These are phyloP conservation scores for Halictus ligatus DNA, from an alignment of 2,888 invertebrate genomes.

Conservation along the genomic window DNA sequence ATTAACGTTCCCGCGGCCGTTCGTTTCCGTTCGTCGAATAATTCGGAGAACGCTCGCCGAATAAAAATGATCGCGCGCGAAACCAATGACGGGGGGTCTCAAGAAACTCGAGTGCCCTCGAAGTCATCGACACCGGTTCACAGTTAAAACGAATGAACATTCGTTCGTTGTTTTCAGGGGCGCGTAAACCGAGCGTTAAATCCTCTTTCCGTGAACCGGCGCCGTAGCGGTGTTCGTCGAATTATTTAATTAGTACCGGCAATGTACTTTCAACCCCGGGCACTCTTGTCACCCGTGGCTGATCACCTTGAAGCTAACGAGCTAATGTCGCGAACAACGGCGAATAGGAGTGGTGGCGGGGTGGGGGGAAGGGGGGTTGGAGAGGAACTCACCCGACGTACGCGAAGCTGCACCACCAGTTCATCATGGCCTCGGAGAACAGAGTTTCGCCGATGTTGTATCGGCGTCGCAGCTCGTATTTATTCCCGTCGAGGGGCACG, in stretches of 20 bases:
- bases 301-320: constrained; percentile 8
- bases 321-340: background rate
- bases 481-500: constrained; percentile 90
- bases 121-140: too few relatives aligned
- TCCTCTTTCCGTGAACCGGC: too few relatives aligned
- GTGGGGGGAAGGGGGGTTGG: too few relatives aligned
- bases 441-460: constrained; percentile 92
- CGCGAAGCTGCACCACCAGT: constrained; percentile 95
- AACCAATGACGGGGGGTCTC: background rate
- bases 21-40: background rate
- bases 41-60: background rate
- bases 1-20: background rate
- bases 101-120: background rate
- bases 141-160: too few relatives aligned
- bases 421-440: constrained; percentile 94
- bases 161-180: too few relatives aligned
- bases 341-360: background rate
- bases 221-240: background rate
- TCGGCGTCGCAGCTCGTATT: constrained; percentile 89
- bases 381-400: constrained; percentile 91
- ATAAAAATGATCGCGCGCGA: background rate
- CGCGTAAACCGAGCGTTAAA: too few relatives aligned
- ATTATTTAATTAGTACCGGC: background rate
- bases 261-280: background rate
- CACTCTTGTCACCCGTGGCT: background rate